Percentiles rank a stretch among this genome's conserved stretches.
Evolutionary conservation across 1,140 invertebrate species (phyloP).

Genomic region (Berghia stephanieae): DNA sequence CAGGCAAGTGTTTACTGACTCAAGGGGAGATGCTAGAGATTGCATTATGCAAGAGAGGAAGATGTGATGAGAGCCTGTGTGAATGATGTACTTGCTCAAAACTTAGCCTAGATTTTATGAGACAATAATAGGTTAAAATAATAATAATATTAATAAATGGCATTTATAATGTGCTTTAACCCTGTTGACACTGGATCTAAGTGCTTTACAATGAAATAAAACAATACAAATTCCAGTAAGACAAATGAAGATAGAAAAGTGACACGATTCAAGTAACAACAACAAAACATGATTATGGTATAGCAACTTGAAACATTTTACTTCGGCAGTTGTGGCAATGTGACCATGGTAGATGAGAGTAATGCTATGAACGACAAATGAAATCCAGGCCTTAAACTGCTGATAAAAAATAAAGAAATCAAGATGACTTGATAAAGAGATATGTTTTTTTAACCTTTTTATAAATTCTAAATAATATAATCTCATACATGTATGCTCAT

Average conservation of each 20-base stretch:
- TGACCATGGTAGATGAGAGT: slow-evolving; percentile 56
- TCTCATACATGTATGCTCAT: too few species aligned
- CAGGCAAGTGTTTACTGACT: too few species aligned
- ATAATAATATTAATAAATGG: neutral
- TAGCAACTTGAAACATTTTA: slow-evolving; percentile 56
- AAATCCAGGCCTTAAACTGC: neutral
- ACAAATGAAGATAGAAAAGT: neutral
- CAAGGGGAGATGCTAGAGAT: too few species aligned
- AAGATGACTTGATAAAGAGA: neutral
- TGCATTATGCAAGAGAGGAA: too few species aligned
- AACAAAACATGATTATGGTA: too few species aligned
- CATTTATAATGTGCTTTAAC: neutral
- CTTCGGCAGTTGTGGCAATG: slow-evolving; percentile 52
- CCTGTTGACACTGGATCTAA: neutral
- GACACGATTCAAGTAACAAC: neutral
- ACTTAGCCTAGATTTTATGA: too few species aligned
- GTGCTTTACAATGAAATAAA: neutral
- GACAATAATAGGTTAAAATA: neutral
- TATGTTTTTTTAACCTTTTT: neutral
- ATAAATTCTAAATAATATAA: too few species aligned
- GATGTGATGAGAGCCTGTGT: too few species aligned
- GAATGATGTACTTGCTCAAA: too few species aligned
- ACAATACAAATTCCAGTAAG: neutral
- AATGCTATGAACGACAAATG: slow-evolving; percentile 55
- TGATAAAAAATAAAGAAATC: slow-evolving; percentile 4